phyloP scores from a whole-genome alignment of 2,888 invertebrate genomes.

The Mylabris sibirica region DNA sequence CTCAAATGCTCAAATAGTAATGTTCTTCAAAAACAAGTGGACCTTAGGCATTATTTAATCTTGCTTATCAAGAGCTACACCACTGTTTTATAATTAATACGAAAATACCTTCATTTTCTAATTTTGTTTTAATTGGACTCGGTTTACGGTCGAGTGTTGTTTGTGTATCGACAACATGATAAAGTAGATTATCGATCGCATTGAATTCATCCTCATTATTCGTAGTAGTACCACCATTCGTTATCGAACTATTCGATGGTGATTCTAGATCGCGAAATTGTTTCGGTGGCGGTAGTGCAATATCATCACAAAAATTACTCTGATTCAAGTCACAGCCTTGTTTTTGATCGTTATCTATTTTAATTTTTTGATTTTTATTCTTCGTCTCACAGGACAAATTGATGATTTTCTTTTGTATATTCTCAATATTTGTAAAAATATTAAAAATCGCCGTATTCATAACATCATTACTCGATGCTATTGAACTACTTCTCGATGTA shows the following conservation, averaged over 20 bases:
- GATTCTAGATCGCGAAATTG: constrained; percentile 84
- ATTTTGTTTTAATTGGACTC: constrained; percentile 27
- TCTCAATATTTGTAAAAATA: constrained; percentile 44
- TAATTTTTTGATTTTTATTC: constrained; percentile 34
- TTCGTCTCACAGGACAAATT: constrained; percentile 41
- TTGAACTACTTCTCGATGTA: constrained; percentile 76
- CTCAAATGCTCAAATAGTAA: too few species aligned
- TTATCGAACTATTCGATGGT: constrained; percentile 61
- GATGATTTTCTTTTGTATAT: constrained; percentile 44
- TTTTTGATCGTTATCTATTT: constrained; percentile 20
- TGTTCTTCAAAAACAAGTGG: too few species aligned
- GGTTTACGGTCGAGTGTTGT: constrained; percentile 46
- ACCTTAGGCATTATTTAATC: too few species aligned
- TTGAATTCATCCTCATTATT: constrained; percentile 49
- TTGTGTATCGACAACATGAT: constrained; percentile 79
- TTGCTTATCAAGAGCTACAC: too few species aligned
- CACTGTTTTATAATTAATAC: too few species aligned
- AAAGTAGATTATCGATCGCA: constrained; percentile 76
- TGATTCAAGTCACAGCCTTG: constrained; percentile 51
- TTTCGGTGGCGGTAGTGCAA: constrained; percentile 76
- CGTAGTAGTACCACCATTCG: constrained; percentile 49
- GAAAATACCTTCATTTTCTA: constrained; percentile 15
- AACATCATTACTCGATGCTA: constrained; percentile 62
- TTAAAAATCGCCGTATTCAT: constrained; percentile 45
- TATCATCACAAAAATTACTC: constrained; percentile 47